Base-by-base conservation (phyloP, 2,888 invertebrate genomes). In the Philereme transversata region DNA sequence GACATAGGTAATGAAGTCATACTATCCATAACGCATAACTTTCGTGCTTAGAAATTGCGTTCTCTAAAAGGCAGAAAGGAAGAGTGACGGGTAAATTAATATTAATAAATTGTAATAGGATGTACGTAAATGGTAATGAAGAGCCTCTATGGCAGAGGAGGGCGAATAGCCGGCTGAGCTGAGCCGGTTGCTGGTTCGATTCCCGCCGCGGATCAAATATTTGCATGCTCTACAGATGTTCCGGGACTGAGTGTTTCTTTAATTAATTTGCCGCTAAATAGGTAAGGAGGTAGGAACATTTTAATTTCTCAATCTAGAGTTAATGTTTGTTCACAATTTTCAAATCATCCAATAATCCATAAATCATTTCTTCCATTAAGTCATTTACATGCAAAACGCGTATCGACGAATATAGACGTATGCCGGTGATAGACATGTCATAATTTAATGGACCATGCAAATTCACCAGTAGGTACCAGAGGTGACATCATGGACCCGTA, bases 371-470 rank as follows among this genome's bases (percentile, higher is more conserved):
- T 52, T 41, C 57, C n/a, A 57, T 64, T 43, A 57, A 51, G 22
- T 56, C 48, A 67, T 67, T 67, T 61, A 50, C 57, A 67, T 59
- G 51, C 59, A 53, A 59, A 58, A 50, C 35, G 41, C 47, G n/a
- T 59, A 57, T 47, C 43, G 63, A 64, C 62, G 47, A 46, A 60
- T 54, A 62, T 55, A 46, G 44, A 35, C 50, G 65, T 59, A 57
- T 60, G 64, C 35, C 64, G 50, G 40, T 59, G 55, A 62, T 62
- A 55, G 65, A 63, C 62, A 38, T 65, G 68, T 65, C 65, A 64
- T 57, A 62, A 38, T 44, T 22, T 57, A 68, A 68, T 68, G 65
- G 60, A 56, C 58, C 58, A 68, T 68, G 63, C 68, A 68, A 68
- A 68, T 68, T 44, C 9, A 22, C 22, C 49, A 40, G 11, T 63